Evolutionary conservation across 2,113 vertebrate species (phyloP), one percentile per base, ranked within the genome.

Genomic region (Triplophysa rosa): DNA sequence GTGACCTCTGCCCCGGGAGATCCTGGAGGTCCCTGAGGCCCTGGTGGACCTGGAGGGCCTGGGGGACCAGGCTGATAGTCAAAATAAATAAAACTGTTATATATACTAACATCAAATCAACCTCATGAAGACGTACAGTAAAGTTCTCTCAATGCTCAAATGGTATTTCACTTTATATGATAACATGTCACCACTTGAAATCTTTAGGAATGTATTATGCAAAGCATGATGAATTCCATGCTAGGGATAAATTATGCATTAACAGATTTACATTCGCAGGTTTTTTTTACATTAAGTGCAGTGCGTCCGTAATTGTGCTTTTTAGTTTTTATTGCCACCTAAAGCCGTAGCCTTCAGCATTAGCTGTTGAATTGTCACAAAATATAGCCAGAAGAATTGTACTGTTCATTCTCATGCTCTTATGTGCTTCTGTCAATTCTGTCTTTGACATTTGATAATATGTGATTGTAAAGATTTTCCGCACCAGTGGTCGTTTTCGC

Each of bases 401-500:
- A 52, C 49, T 52, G 49, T 52, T 10, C 16, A 16, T 56, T 56
- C 17, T 56, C 33, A 7, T 58, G 19, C 54, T 16, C 56, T 74
- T 10, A 74, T 19, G 21, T 26, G 3, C 16, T 26, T 61, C 37
- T 73, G 73, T 76, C 9, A 17, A 14, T 54, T 54, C 23, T 23
- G 13, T 47, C 21, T 74, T 19, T 62, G 19, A 62, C 16, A 33
- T 52, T 10, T 81, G 40, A 65, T 14, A 69, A 64, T 19, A 14
- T 19, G 63, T 83, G 37, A 70, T 74, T 67, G 26, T 82, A 40
- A 67, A 19, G 61, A 56, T 17, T 64, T 64, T 40, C 78, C 91
- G 88, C 90, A 98, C 97, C 92, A 90, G 82, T 73, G 93, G 91
- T 80, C 94, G 93, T 89, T 96, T 97, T 86, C 94, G 92, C 71